A percentile compares a stretch with the other conserved stretches of the same genome.
Conservation (phyloP, 2,888 invertebrate species). For the Nomada hirtipes region DNA sequence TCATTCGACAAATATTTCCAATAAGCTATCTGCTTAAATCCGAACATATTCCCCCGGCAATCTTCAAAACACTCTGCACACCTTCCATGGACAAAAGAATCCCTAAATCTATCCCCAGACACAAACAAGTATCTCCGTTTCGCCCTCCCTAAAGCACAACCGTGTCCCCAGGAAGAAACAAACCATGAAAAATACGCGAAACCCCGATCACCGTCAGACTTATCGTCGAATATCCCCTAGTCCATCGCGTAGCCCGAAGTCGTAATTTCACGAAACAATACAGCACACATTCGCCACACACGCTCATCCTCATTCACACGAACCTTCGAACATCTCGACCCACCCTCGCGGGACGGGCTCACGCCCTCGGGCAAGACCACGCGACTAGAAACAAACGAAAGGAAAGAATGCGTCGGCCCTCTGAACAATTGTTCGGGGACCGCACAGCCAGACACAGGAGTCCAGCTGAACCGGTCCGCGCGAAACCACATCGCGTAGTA, state of each 20-base stretch:
- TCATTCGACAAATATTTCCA: no score
- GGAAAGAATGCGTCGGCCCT: slow-evolving; percentile 14
- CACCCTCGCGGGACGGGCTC: background rate
- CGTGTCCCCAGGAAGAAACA: background rate
- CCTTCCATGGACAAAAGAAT: background rate
- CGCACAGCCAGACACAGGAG: background rate
- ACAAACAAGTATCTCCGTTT: no score
- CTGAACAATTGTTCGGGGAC: slow-evolving; percentile 5
- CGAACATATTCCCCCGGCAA: no score
- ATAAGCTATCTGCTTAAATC: no score
- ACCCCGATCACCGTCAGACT: background rate
- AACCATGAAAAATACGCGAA: background rate
- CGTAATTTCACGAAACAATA: slow-evolving; percentile 24
- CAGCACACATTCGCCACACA: slow-evolving; percentile 5
- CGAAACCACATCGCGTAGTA: background rate
- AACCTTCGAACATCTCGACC: background rate
- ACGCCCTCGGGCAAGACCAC: background rate
- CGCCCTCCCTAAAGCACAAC: background rate
- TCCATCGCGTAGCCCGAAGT: slow-evolving; percentile 2
- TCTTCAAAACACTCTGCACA: no score
- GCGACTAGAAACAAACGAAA: slow-evolving; percentile 1
- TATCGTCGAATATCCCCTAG: slow-evolving; percentile 8
- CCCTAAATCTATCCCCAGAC: background rate
- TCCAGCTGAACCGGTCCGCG: background rate
- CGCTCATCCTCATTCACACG: slow-evolving; percentile 16